Conservation (phyloP, 35 echinoderm and acorn worm species). For the Ophioderma brevispina region DNA sequence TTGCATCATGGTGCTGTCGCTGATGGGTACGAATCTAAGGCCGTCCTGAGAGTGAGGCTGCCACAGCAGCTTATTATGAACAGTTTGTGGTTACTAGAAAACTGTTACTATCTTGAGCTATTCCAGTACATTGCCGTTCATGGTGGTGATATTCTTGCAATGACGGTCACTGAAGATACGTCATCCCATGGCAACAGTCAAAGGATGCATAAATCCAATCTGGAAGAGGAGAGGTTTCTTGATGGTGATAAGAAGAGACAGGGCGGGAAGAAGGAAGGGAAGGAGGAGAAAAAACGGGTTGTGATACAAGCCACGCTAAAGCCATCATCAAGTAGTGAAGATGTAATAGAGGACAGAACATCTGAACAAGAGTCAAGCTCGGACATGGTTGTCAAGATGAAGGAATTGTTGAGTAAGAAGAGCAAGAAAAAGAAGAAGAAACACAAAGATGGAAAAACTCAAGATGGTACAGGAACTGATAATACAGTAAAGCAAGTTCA, state of each 20-base stretch:
- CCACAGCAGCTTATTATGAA: constrained; percentile 69
- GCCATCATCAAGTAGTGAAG: neutral
- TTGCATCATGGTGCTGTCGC: neutral
- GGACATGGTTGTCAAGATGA: neutral
- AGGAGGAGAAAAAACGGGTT: too few species aligned
- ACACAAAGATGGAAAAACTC: neutral
- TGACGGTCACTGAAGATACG: neutral
- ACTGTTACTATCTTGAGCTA: constrained; percentile 37
- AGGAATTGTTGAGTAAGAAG: neutral
- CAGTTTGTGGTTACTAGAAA: constrained; percentile 53
- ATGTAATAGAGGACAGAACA: neutral
- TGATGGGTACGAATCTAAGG: constrained; percentile 34
- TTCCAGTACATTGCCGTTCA: neutral
- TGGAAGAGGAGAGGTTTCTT: too few species aligned
- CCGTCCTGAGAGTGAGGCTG: constrained; percentile 52
- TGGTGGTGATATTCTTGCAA: neutral
- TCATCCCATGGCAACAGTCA: neutral
- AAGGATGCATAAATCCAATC: too few species aligned
- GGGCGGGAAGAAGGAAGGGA: neutral
- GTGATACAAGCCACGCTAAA: neutral
- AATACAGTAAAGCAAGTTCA: neutral
- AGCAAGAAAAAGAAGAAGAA: neutral
- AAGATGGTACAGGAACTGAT: neutral
- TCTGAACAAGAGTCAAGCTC: neutral
- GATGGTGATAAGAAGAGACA: neutral